Base-by-base conservation (phyloP, 1,140 invertebrate genomes). In the Campoletis sonorensis region DNA sequence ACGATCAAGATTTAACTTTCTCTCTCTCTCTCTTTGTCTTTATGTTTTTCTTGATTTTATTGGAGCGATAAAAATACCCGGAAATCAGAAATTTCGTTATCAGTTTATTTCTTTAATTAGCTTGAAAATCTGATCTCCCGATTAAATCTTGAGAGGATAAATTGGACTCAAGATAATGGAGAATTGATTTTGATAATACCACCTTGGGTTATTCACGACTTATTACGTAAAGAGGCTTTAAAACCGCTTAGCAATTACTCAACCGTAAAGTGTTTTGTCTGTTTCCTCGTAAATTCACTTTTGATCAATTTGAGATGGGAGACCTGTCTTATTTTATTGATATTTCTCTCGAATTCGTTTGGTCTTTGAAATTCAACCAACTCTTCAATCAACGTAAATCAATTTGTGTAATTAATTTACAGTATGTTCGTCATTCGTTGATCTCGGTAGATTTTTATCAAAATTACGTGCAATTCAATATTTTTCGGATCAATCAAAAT, bases 1-100 rank as follows among this genome's bases (percentile, higher is more conserved):
- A 67, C 7, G 40, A 49, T 49, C 16, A 21, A 18, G 54, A n/a
- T 58, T 58, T 21, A 23, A 58, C 5, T 58, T 10, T 58, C 21
- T 58, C 54, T 58, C 54, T 21, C 54, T 58, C 54, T 58, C 21
- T 68, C 58, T 5, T 1, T 61, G 3, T 33, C 30, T 33, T 7
- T 33, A 2, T 33, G 8, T 68, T n/a, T 5, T 1, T 61, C 40
- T 8, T 13, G 40, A 45, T 13, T 45, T 13, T 8, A 45, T 45
- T 45, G 40, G 8, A 45, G 11, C 11, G 40, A 68, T 18, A 30
- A 3, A 18, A 7, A 11, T n/a, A 37, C 27, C 68, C 68, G 68
- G 68, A 71, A 71, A 71, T 71, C 18, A 30, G 16, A 58, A n/a
- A 58, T n/a, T 23, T 21, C 13, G n/a, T 58, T 58, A 58, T 58